A percentile compares a stretch with the other conserved stretches of the same genome.
phyloP scores from a whole-genome alignment of 2,888 invertebrate genomes.

The Calameuta pallipes region DNA sequence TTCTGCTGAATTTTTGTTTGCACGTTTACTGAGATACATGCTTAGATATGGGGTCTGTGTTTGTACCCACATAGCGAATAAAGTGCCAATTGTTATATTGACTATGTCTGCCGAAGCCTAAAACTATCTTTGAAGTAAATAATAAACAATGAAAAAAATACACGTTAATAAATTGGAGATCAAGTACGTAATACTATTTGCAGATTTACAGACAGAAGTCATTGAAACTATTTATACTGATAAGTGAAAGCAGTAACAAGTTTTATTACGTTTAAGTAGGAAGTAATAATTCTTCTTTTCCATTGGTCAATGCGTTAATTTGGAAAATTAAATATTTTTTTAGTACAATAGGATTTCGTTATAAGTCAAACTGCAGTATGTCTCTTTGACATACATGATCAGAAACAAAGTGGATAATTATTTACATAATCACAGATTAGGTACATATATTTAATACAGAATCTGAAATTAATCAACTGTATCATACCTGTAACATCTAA shows the following conservation, averaged over 20 bases:
- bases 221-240: background rate
- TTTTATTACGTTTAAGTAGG: background rate
- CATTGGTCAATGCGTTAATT: background rate
- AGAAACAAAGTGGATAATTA: background rate
- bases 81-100: background rate
- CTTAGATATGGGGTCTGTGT: too few species aligned
- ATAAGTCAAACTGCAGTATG: background rate
- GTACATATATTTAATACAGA: background rate
- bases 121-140: background rate
- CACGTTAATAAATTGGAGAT: background rate
- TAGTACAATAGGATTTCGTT: background rate
- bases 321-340: background rate
- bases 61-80: background rate
- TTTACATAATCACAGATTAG: background rate
- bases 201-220: background rate
- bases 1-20: too few species aligned
- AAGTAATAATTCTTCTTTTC: background rate
- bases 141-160: background rate
- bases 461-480: background rate
- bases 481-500: background rate
- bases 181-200: background rate
- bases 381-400: background rate
- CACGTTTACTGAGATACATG: too few species aligned
- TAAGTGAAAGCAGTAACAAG: background rate
- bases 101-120: background rate